Evolutionary conservation across 2,113 vertebrate species (phyloP), one percentile per base, ranked within the genome.

Genomic region (Felis chaus): DNA sequence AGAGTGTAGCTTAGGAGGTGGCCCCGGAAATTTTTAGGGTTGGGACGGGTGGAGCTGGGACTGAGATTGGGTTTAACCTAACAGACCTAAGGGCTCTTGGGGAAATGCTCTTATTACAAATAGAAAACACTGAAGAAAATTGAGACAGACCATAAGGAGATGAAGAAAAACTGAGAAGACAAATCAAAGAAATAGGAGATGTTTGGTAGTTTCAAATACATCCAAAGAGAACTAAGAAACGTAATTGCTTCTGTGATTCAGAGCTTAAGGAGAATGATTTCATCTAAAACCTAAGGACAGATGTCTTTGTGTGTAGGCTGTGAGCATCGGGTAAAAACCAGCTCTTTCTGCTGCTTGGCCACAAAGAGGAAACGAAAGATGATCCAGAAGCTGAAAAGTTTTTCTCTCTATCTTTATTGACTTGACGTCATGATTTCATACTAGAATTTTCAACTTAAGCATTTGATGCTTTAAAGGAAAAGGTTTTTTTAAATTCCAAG

Each of bases 361-460:
- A 79, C 27, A 63, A 78, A 65, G 33, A 71, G 18, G 39, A 73
- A 93, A 79, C 9, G 5, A 79, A 88, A 93, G 41, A 41, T 57
- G 39, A 33, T 18, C n/a, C 53, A 48, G 10, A 41, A 61, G 29
- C 55, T 89, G 50, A 94, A 71, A 87, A 39, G 3, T 36, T 71
- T 65, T 27, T 18, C 5, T 5, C 5, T 66, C 14, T 89, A 6
- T 61, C 9, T 16, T 96, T 48, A 90, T 39, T 48, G 83, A 92
- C 19, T 95, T 94, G 76, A 48, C 9, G 1, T 84, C 55, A 41
- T 92, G 53, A 69, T 87, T 96, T 97, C 57, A 88, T 29, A 57
- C 57, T 53, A 80, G 48, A 93, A 53, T 82, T 86, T 69, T 88
- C 13, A 82, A 53, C 31, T 31, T 66, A 66, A 3, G 5, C 29